A percentile compares a stretch with the other conserved stretches of the same genome.
phyloP scores from a whole-genome alignment of 2,113 vertebrate species.

The Silurus asotus region DNA sequence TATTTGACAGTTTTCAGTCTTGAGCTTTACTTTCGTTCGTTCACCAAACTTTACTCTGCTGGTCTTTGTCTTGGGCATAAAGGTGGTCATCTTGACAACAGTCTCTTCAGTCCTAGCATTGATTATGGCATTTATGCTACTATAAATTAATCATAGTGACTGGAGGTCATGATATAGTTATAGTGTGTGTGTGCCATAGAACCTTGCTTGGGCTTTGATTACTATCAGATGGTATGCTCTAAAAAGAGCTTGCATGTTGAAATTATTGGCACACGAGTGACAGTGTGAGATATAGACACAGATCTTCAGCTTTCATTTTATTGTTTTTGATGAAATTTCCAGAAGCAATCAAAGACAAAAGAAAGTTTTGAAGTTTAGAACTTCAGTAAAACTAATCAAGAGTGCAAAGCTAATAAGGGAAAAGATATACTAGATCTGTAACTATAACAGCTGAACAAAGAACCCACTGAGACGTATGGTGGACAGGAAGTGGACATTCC shows the following conservation, averaged over 20 bases:
- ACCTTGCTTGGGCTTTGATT: neutral
- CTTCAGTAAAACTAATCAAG: neutral
- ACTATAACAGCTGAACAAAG: neutral
- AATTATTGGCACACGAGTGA: neutral
- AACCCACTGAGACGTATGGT: neutral
- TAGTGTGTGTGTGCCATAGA: neutral
- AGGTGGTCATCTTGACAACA: neutral
- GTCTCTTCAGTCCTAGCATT: neutral
- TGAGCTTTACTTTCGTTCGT: neutral
- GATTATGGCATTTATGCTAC: neutral
- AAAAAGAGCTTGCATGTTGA: neutral
- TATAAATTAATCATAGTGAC: neutral
- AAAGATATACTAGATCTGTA: neutral
- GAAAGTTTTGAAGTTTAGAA: neutral
- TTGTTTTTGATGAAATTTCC: constrained; percentile 1
- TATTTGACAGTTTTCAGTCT: neutral
- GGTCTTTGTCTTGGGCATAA: neutral
- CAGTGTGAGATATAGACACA: neutral
- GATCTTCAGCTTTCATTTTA: neutral
- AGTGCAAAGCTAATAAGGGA: neutral
- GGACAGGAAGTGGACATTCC: neutral
- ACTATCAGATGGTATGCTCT: neutral
- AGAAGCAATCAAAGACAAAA: neutral
- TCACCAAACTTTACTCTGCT: neutral
- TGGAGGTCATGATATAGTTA: neutral